Base-by-base conservation (phyloP, 64 coral and sea anemone species). In the Montipora capricornis region DNA sequence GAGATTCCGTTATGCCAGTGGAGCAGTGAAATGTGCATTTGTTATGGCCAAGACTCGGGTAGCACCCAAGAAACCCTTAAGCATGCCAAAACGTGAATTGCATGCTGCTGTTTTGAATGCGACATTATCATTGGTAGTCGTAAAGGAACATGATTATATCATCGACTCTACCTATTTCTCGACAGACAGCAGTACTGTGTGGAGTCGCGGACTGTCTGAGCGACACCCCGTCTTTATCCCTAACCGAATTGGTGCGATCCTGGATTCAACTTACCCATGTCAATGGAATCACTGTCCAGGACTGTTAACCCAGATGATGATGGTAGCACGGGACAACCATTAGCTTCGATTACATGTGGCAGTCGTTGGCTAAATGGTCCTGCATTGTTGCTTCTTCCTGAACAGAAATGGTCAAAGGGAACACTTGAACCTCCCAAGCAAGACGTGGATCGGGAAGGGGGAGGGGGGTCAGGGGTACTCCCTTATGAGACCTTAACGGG, bases 131-230 rank as follows among this genome's bases (percentile, higher is more conserved):
- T 1, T 13, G 3, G 73, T 50, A 6, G 52, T 88, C 13, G 15
- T 88, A 11, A 76, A 76, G 85, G 85, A 75, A 88, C 85, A 88
- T 88, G 85, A 88, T 49, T 53, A 74, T 22, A 57, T 52, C 50
- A 57, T 76, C 37, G 79, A 62, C 53, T 81, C 51, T 61, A 61
- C 20, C 53, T 81, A 81, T 37, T 37, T 61, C 5, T 62, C 0
- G 37, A 68, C 80, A 17, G 80, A 83, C 37, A 82, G 55, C 29
- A 82, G 80, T 20, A 67, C 58, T 82, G 80, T 67, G 37, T 83
- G 80, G 80, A 44, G 46, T 83, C 59, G 59, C n/a, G 60, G 59
- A 45, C 58, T 46, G 26, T 82, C 10, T 13, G 45, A 82, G 16
- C 49, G 87, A 12, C 19, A 88, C 70, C 87, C 87, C 15, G 55